Base-by-base conservation (phyloP, 2,113 vertebrate species). In the Melanostigma gelatinosum region DNA sequence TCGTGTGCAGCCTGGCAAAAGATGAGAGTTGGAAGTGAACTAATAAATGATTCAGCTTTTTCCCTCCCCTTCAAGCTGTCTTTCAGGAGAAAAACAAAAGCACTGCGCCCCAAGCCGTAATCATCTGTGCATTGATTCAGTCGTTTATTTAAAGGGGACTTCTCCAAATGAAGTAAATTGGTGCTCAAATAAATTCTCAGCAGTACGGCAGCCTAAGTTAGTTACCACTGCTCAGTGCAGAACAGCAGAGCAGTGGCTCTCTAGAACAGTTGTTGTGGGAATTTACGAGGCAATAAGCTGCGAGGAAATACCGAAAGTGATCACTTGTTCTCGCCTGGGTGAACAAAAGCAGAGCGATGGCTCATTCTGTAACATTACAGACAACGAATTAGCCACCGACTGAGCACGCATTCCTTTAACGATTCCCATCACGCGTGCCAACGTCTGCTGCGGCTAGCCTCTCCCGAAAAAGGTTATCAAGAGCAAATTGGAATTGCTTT, bases 401-500 rank as follows among this genome's bases (percentile, higher is more conserved):
- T 15, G 73, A 68, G 36, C 24, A 15, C 24, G 24, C 64, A 32
- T 9, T 9, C 40, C 42, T 29, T 68, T 72, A 79, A 73, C 44
- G 40, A 79, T 88, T 84, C 83, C 42, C 15, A 11, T 61, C 85
- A 87, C 24, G 22, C 27, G 7, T 70, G 40, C 42, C 42, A 36
- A 5, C n/a, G 70, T 69, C 57, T 76, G 52, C 67, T 66, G n/a
- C 4, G 36, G 36, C 62, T 72, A 29, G 71, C 71, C 75, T 86
- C 79, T 58, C 67, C 27, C 11, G 13, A 34, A 75, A 75, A 80
- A 84, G 82, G 84, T 85, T 75, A 85, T 75, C 58, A 55, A 10
- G 36, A 67, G 54, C 58, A 80, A 86, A 88, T 57, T 75, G 65
- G 84, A 88, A 75, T 75, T 73, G 73, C 72, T 66, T 84, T 86